These are phyloP conservation scores for Nysson spinosus DNA, from an alignment of 2,888 invertebrate genomes.

Conservation along the genomic window DNA sequence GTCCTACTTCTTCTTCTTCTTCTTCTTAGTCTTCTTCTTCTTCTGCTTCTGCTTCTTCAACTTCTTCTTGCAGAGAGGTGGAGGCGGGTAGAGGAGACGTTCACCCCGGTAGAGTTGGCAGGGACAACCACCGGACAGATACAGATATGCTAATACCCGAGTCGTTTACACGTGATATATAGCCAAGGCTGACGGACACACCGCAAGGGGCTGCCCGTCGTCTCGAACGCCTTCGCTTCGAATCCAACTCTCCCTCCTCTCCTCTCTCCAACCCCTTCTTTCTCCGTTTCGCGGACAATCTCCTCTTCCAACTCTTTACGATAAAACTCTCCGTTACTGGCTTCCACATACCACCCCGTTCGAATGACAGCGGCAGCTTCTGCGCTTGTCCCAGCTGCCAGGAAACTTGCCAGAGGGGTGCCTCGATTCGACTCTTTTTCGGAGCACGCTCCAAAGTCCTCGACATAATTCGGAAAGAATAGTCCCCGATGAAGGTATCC, in stretches of 20 bases:
- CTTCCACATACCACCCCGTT: slow-evolving; percentile 38
- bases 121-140: slow-evolving; percentile 68
- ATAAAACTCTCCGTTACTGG: slow-evolving; percentile 24
- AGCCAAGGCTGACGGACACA: slow-evolving; percentile 68
- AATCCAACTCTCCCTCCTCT: slow-evolving; percentile 3
- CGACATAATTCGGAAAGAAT: too few relatives aligned
- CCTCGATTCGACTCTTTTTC: slow-evolving; percentile 20
- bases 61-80: too few relatives aligned
- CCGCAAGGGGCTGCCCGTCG: slow-evolving; percentile 56
- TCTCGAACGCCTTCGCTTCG: slow-evolving; percentile 45
- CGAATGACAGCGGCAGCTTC: slow-evolving; percentile 42
- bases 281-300: neutral
- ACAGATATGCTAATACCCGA: slow-evolving; percentile 72
- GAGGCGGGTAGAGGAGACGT: slow-evolving; percentile 57
- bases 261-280: slow-evolving; percentile 1
- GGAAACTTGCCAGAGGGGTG: slow-evolving; percentile 13
- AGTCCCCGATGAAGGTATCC: too few relatives aligned
- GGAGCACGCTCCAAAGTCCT: too few relatives aligned
- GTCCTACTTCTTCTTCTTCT: too few relatives aligned
- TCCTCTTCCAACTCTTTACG: slow-evolving; percentile 14
- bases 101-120: slow-evolving; percentile 66
- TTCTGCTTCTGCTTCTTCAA: too few relatives aligned
- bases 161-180: slow-evolving; percentile 74
- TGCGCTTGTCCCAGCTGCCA: slow-evolving; percentile 16
- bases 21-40: too few relatives aligned